These are phyloP conservation scores for Platalea minor DNA, from an alignment of 2,797 vertebrate genomes.

Conservation along the genomic window DNA sequence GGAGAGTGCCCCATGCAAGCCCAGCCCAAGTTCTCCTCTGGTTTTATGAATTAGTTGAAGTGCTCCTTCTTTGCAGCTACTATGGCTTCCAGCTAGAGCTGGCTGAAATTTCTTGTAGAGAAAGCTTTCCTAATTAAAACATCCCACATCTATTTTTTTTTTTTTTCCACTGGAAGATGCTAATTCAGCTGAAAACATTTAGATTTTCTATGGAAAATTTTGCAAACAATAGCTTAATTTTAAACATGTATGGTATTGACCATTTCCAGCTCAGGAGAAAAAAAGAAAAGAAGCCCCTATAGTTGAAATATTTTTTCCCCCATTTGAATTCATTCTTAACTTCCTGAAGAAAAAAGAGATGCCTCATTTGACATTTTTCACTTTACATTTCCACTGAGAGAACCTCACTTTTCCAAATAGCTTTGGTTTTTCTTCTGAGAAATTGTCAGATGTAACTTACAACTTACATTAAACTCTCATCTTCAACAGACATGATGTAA, in stretches of 20 bases:
- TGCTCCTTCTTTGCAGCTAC: neutral
- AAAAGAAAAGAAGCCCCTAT: neutral
- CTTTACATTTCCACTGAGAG: neutral
- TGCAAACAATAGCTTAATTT: neutral
- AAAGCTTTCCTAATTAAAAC: neutral
- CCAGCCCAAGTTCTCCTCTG: neutral
- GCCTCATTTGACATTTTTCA: constrained; percentile 13
- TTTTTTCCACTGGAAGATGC: neutral
- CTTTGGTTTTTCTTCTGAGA: constrained; percentile 15
- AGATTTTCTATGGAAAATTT: neutral
- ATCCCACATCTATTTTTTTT: neutral
- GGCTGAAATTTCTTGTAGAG: neutral
- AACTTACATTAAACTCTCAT: constrained; percentile 44
- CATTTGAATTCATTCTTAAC: neutral
- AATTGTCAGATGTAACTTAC: constrained; percentile 38
- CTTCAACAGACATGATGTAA: constrained; percentile 18
- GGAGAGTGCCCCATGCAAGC: neutral
- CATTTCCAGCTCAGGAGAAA: neutral
- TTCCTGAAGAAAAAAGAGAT: neutral
- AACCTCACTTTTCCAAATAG: constrained; percentile 28
- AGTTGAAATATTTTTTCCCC: neutral
- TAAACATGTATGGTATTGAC: neutral
- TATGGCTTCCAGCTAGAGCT: neutral
- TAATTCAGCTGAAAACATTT: neutral
- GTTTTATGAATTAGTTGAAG: neutral